Evolutionary conservation across 2,888 invertebrate species (phyloP).

Genomic region (Eilema caniola): DNA sequence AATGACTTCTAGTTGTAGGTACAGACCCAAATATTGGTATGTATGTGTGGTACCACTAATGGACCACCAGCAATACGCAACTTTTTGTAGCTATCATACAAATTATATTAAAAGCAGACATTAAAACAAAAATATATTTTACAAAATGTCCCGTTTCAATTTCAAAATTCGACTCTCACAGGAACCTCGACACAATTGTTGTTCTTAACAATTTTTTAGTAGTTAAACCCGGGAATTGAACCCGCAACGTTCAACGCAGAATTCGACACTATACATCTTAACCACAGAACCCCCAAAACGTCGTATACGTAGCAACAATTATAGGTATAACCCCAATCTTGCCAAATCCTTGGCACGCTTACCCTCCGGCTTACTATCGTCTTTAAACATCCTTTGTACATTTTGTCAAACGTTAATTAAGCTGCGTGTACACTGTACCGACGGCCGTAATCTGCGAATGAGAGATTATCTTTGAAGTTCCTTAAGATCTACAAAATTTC

Average conservation of each 20-base stretch:
- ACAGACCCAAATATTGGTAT: too few species aligned
- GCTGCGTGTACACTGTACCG: conserved; percentile 47
- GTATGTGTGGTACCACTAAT: too few species aligned
- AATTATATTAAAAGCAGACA: too few species aligned
- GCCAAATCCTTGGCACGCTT: conserved; percentile 40
- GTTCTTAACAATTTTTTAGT: too few species aligned
- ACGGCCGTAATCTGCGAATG: conserved; percentile 41
- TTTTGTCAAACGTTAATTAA: conserved; percentile 66
- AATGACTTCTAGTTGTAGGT: too few species aligned
- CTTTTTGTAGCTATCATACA: too few species aligned
- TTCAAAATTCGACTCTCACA: too few species aligned
- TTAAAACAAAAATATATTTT: too few species aligned
- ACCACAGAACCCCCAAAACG: neutral
- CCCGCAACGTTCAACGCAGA: neutral
- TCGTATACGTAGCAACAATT: conserved; percentile 20
- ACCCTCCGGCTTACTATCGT: conserved; percentile 36
- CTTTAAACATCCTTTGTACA: conserved; percentile 57
- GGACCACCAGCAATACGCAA: too few species aligned
- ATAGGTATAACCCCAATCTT: conserved; percentile 28
- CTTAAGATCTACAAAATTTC: conserved; percentile 18
- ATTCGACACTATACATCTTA: neutral
- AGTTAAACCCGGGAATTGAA: neutral
- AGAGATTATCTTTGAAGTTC: conserved; percentile 46
- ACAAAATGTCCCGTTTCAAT: too few species aligned
- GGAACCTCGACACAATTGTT: too few species aligned